Percentiles rank a stretch among this genome's conserved stretches.
These are phyloP conservation scores for Girardinichthys multiradiatus DNA, from an alignment of 2,113 vertebrate species.

Conservation along the genomic window DNA sequence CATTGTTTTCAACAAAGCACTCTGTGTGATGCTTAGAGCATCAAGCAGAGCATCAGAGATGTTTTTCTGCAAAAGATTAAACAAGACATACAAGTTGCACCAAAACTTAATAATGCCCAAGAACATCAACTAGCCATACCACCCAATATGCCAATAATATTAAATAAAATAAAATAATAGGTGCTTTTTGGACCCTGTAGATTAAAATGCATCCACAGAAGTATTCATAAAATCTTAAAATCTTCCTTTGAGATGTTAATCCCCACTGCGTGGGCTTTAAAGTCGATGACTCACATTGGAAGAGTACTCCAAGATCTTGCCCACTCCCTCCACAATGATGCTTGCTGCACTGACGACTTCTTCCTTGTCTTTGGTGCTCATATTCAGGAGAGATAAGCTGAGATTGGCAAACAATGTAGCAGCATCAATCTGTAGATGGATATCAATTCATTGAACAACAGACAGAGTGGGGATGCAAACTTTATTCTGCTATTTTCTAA, in stretches of 20 bases:
- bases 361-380: constrained; percentile 49
- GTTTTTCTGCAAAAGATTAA: constrained; percentile 56
- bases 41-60: constrained; percentile 70
- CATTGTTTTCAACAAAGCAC: constrained; percentile 78
- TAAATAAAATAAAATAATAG: not conserved
- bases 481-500: not conserved
- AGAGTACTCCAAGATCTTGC: constrained; percentile 80
- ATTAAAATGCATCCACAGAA: not conserved
- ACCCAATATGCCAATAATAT: not conserved
- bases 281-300: constrained; percentile 40
- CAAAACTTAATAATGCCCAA: not conserved
- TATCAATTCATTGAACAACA: not conserved
- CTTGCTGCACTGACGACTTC: constrained; percentile 55
- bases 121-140: not conserved
- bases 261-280: not conserved
- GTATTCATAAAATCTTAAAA: not conserved
- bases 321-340: constrained; percentile 79
- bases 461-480: not conserved
- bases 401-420: constrained; percentile 74
- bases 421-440: constrained; percentile 74
- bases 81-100: not conserved
- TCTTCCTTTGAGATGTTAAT: constrained; percentile 4
- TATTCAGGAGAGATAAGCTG: constrained; percentile 79
- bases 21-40: constrained; percentile 79
- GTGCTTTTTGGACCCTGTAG: not conserved